These are phyloP conservation scores for Falco punctatus DNA, from an alignment of 2,113 vertebrate genomes.

Conservation along the genomic window DNA sequence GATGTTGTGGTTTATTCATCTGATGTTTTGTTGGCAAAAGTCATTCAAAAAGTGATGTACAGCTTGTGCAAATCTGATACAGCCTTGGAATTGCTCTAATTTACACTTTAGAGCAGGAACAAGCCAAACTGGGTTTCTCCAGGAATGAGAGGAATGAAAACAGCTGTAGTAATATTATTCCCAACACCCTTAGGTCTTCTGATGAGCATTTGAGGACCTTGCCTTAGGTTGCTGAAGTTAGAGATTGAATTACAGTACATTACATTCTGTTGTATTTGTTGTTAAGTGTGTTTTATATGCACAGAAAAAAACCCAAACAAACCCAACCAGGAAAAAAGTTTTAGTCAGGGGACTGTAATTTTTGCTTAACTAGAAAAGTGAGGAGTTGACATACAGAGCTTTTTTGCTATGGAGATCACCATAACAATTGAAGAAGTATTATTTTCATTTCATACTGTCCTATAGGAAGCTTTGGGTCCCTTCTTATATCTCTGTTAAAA, in stretches of 20 bases:
- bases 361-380: not conserved
- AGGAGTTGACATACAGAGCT: not conserved
- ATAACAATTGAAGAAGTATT: not conserved
- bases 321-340: not conserved
- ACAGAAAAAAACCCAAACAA: not conserved
- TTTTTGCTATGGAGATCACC: not conserved
- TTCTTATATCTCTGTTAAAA: not conserved
- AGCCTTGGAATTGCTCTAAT: not conserved
- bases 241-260: not conserved
- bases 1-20: not conserved
- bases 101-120: not conserved
- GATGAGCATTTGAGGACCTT: not conserved
- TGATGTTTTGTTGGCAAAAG: not conserved
- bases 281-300: not conserved
- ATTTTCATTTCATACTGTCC: not conserved
- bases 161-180: not conserved
- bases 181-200: not conserved
- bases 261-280: not conserved
- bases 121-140: not conserved
- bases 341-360: not conserved
- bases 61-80: not conserved
- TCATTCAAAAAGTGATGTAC: not conserved
- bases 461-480: not conserved
- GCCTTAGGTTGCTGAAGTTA: not conserved
- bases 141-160: not conserved